phyloP scores from a whole-genome alignment of 2,113 vertebrate genomes.

The Ochotona curzoniae region DNA sequence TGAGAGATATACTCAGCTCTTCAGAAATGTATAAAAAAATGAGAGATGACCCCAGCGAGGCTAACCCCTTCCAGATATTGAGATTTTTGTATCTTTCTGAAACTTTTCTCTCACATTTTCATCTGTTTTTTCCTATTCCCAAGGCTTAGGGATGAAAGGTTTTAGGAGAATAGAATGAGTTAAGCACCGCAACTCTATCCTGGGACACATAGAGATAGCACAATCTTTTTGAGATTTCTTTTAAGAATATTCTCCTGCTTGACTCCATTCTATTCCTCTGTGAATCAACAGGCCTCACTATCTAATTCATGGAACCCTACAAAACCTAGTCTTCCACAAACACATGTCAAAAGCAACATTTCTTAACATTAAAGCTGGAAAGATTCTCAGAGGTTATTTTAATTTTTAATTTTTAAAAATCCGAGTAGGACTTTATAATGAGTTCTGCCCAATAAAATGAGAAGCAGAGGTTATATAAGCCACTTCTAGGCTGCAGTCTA shows the following conservation, averaged over 20 bases:
- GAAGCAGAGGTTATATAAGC: background rate
- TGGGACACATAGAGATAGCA: background rate
- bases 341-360: background rate
- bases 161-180: background rate
- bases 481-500: background rate
- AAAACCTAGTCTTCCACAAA: background rate
- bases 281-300: background rate
- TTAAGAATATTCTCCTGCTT: background rate
- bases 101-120: background rate
- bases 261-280: background rate
- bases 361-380: background rate
- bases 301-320: background rate
- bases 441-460: background rate
- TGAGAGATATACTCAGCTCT: background rate
- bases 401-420: conserved; percentile 18
- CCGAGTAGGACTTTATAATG: background rate
- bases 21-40: background rate
- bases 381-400: conserved; percentile 31
- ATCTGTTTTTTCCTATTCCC: background rate
- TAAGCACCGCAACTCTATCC: background rate
- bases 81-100: background rate
- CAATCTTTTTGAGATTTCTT: background rate
- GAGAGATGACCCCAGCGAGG: background rate
- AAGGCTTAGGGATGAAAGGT: background rate
- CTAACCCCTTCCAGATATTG: background rate